Conservation (phyloP, 2,797 vertebrate genomes). For the Labeo calbasu region DNA sequence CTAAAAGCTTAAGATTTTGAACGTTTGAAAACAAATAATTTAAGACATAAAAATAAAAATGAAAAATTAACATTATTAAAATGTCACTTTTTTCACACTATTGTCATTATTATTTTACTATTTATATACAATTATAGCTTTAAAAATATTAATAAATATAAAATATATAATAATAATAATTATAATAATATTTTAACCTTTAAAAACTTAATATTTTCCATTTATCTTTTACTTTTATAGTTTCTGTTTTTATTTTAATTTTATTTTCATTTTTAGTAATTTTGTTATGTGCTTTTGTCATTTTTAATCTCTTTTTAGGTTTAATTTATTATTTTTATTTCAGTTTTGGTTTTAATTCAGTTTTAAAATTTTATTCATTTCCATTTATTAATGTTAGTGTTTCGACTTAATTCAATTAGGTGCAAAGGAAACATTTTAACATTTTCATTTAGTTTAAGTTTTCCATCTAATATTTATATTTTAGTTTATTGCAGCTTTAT, state of each 20-base stretch:
- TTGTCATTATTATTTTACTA: neutral
- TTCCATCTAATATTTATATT: neutral
- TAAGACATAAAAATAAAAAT: too few species aligned
- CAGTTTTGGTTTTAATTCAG: neutral
- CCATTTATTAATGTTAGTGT: neutral
- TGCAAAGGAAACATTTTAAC: neutral
- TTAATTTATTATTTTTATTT: neutral
- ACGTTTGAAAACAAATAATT: too few species aligned
- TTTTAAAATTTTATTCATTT: neutral
- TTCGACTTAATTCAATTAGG: neutral
- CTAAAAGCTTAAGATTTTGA: too few species aligned
- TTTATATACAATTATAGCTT: neutral
- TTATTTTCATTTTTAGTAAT: too few species aligned
- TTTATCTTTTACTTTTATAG: neutral
- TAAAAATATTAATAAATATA: too few species aligned
- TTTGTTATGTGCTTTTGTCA: too few species aligned
- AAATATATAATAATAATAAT: too few species aligned
- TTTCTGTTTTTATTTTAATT: too few species aligned
- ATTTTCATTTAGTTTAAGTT: neutral
- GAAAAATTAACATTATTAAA: too few species aligned
- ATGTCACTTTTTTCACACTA: too few species aligned
- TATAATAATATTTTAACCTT: too few species aligned
- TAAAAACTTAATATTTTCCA: too few species aligned
- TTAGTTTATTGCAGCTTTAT: neutral
- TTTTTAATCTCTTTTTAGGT: neutral